phyloP scores from a whole-genome alignment of 2,113 vertebrate species.

The Solea solea region DNA sequence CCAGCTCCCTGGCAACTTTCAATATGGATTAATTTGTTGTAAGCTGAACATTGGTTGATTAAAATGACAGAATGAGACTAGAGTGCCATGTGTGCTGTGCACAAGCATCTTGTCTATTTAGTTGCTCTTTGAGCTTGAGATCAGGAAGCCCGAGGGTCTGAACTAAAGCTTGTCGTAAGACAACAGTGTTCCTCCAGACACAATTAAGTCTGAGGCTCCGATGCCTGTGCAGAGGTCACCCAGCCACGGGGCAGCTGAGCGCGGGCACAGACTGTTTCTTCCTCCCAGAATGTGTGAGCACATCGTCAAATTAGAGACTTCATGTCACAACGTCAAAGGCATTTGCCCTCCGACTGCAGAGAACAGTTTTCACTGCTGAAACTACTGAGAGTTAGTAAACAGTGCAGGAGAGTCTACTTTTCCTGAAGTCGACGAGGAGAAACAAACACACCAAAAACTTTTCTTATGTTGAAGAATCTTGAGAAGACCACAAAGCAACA shows the following conservation, averaged over 20 bases:
- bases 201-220: slow-evolving; percentile 67
- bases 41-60: neutral
- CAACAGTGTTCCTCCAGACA: slow-evolving; percentile 69
- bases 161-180: slow-evolving; percentile 56
- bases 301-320: slow-evolving; percentile 78
- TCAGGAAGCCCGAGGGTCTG: slow-evolving; percentile 35
- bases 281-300: slow-evolving; percentile 72
- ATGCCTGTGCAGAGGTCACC: slow-evolving; percentile 73
- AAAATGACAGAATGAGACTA: slow-evolving; percentile 5
- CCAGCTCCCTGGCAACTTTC: too few species aligned
- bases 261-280: slow-evolving; percentile 50
- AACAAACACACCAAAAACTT: neutral
- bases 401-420: slow-evolving; percentile 27
- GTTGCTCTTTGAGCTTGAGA: slow-evolving; percentile 5
- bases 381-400: slow-evolving; percentile 13
- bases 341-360: slow-evolving; percentile 48
- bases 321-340: slow-evolving; percentile 78
- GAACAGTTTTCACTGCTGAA: slow-evolving; percentile 34
- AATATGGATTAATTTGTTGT: too few species aligned
- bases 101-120: slow-evolving; percentile 16
- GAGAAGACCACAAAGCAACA: too few species aligned
- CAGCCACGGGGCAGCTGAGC: slow-evolving; percentile 54
- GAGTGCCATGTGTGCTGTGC: slow-evolving; percentile 3
- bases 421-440: neutral
- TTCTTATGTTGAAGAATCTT: neutral